Evolutionary conservation across 2,888 invertebrate genomes (phyloP).

Genomic region (Diabrotica balteata): DNA sequence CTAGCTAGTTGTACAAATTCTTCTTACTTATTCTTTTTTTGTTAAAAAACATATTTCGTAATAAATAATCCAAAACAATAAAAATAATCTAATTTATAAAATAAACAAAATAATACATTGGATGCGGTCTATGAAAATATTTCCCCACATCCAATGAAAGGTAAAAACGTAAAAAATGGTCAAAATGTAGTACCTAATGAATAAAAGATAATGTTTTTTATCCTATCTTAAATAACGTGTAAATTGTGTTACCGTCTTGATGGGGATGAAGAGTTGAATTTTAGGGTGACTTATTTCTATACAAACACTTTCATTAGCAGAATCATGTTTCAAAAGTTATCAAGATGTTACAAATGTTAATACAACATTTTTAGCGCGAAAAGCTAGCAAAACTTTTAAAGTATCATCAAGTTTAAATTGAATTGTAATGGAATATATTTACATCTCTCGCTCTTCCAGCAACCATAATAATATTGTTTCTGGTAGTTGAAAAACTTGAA

Average conservation of each 20-base stretch:
- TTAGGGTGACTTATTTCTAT: background rate
- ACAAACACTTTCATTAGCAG: slow-evolving; percentile 34
- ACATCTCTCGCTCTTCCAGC: slow-evolving; percentile 38
- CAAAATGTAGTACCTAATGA: background rate
- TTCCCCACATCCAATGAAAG: slow-evolving; percentile 34
- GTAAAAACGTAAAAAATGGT: slow-evolving; percentile 4
- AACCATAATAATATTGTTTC: slow-evolving; percentile 34
- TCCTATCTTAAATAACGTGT: too few species aligned
- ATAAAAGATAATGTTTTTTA: too few species aligned
- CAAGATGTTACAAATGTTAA: slow-evolving; percentile 29
- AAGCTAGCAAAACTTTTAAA: slow-evolving; percentile 38
- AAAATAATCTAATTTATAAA: too few species aligned
- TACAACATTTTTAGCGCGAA: slow-evolving; percentile 32
- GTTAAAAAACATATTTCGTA: too few species aligned
- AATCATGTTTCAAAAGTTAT: slow-evolving; percentile 33
- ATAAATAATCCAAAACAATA: too few species aligned
- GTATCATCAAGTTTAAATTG: slow-evolving; percentile 40
- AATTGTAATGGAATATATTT: slow-evolving; percentile 39
- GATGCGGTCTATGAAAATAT: slow-evolving; percentile 35
- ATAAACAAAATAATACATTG: slow-evolving; percentile 16
- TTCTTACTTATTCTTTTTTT: too few species aligned
- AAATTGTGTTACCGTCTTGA: too few species aligned
- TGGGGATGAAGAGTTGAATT: too few species aligned
- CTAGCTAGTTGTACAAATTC: too few species aligned
- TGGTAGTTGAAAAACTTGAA: slow-evolving; percentile 31